Percentiles rank a stretch among this genome's conserved stretches.
These are phyloP conservation scores for Fragum fragum DNA, from an alignment of 2,888 invertebrate genomes.

Conservation along the genomic window DNA sequence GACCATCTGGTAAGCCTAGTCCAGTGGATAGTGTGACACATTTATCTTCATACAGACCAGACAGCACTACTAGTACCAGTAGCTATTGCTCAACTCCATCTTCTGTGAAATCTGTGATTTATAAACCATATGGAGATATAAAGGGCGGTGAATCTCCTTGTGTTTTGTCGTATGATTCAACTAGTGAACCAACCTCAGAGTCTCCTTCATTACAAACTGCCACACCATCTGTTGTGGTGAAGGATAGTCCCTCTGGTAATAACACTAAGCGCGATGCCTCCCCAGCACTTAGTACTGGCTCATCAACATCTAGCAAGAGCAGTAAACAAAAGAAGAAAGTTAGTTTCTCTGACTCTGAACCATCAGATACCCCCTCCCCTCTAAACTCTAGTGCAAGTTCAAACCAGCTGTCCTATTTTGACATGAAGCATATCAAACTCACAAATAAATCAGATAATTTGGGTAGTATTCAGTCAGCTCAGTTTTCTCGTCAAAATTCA, in stretches of 20 bases:
- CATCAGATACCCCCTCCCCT: slow-evolving; percentile 66
- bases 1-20: slow-evolving; percentile 51
- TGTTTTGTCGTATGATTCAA: slow-evolving; percentile 57
- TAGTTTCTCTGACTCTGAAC: slow-evolving; percentile 78
- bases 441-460: slow-evolving; percentile 22
- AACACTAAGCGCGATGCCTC: slow-evolving; percentile 58
- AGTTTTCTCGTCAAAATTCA: slow-evolving; percentile 44
- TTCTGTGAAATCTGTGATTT: slow-evolving; percentile 78
- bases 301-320: slow-evolving; percentile 63
- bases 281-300: slow-evolving; percentile 66
- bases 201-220: slow-evolving; percentile 33
- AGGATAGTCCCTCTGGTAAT: slow-evolving; percentile 40
- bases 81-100: slow-evolving; percentile 81
- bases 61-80: slow-evolving; percentile 80
- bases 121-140: slow-evolving; percentile 66
- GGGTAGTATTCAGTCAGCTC: slow-evolving; percentile 30
- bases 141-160: slow-evolving; percentile 47
- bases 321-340: slow-evolving; percentile 75
- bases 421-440: slow-evolving; percentile 42
- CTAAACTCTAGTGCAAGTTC: slow-evolving; percentile 60
- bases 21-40: slow-evolving; percentile 46
- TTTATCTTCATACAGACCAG: slow-evolving; percentile 71
- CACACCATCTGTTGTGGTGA: slow-evolving; percentile 52
- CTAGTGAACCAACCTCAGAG: slow-evolving; percentile 56
- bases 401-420: slow-evolving; percentile 59